Base-by-base conservation (phyloP, 2,888 invertebrate genomes). In the Ichneumoninae sp. region DNA sequence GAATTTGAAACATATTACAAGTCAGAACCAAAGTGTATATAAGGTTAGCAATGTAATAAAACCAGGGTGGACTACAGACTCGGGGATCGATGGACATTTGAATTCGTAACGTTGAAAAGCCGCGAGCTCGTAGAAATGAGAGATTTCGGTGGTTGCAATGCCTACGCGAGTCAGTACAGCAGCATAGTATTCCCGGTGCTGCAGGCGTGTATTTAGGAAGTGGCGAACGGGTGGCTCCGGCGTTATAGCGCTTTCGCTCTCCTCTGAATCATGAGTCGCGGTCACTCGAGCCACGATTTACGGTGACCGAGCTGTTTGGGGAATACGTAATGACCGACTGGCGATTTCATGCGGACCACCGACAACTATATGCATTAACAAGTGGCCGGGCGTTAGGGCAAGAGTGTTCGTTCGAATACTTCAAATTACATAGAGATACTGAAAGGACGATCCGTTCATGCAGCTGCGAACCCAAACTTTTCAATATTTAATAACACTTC, bases 201-300 rank as follows among this genome's bases (percentile, higher is more conserved):
- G 69, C 44, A 60, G 60, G 30, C 72, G 69, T 82, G 82, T 82
- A 78, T 82, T 78, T 70, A 79, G 78, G 44, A 75, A 83, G 79
- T 79, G 79, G 82, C 74, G 74, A 83, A 75, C 40, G 44, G 57
- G 71, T 44, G 71, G 68, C 65, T 22, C 50, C 76, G 57, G 65
- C 40, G 26, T 26, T n/a, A 44, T n/a, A 19, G 62, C 52, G 60
- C 69, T 36, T 68, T 81, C 84, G 60, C 69, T 26, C 65, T 70
- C 50, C 77, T 82, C 68, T 80, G 76, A 82, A 80, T 79, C 78
- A 82, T 82, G 81, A 81, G 82, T 72, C 85, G 86, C 83, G 89
- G 87, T 88, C 88, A 87, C 87, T 87, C 84, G 83, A 84, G 88
- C 87, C 85, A 88, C 89, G 89, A 91, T 91, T 91, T 91, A 91